Evolutionary conservation across 2,797 vertebrate species (phyloP).

Genomic region (Pseudochirops cupreus): DNA sequence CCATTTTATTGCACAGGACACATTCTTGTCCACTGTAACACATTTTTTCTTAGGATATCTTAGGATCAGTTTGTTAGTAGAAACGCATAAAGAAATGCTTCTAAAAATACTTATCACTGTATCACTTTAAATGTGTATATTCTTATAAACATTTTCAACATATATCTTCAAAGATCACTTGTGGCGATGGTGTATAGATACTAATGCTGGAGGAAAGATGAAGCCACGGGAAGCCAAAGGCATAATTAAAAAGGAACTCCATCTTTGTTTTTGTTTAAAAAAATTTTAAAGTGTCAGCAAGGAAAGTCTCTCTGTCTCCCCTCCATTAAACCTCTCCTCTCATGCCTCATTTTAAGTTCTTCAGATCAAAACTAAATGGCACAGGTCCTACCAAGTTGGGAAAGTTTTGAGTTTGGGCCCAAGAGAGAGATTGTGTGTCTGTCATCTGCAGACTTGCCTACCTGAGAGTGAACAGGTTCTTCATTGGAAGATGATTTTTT

Average conservation of each 20-base stretch:
- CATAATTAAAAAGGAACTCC: neutral
- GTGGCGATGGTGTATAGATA: conserved; percentile 8
- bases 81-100: neutral
- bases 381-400: neutral
- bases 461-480: neutral
- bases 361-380: neutral
- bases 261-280: neutral
- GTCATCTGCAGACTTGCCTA: neutral
- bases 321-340: conserved; percentile 11
- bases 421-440: neutral
- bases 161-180: conserved; percentile 36
- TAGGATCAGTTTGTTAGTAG: neutral
- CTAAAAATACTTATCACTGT: neutral
- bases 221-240: neutral
- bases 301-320: neutral
- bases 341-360: neutral
- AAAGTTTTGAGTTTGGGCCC: neutral
- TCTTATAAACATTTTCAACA: conserved; percentile 6
- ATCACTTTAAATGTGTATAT: neutral
- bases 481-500: neutral
- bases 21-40: neutral
- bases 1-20: neutral
- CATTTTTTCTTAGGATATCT: neutral
- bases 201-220: conserved; percentile 15
- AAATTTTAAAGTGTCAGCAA: neutral